phyloP scores from a whole-genome alignment of 2,113 vertebrate species.

The Melanostigma gelatinosum region DNA sequence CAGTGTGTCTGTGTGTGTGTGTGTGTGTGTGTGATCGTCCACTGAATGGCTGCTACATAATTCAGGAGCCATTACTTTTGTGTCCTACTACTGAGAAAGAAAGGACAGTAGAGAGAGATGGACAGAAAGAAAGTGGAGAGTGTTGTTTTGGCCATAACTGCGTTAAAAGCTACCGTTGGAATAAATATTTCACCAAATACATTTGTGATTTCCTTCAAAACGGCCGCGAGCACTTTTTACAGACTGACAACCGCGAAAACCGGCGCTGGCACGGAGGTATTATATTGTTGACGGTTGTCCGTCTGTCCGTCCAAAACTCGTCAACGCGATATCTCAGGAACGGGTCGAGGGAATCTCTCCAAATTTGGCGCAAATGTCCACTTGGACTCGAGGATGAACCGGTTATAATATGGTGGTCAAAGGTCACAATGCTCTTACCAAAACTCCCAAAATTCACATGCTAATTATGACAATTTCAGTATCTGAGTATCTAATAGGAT shows the following conservation, averaged over 20 bases:
- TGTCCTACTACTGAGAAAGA: conserved; percentile 25
- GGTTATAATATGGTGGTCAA: background rate
- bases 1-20: background rate
- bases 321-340: no score
- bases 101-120: background rate
- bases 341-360: background rate
- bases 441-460: background rate
- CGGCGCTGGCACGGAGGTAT: no score
- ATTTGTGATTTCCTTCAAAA: background rate
- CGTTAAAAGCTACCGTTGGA: conserved; percentile 22
- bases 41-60: conserved; percentile 68
- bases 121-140: conserved; percentile 8
- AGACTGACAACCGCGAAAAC: no score
- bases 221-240: background rate
- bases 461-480: background rate
- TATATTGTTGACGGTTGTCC: background rate
- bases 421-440: background rate
- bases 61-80: conserved; percentile 71
- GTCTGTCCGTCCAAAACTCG: no score
- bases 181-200: background rate
- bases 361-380: no score
- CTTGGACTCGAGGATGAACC: background rate
- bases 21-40: conserved; percentile 26
- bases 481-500: no score
- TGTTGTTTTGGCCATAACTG: conserved; percentile 13